Conservation (phyloP, 2,797 vertebrate genomes). For the Enteromius trimaculatus region DNA sequence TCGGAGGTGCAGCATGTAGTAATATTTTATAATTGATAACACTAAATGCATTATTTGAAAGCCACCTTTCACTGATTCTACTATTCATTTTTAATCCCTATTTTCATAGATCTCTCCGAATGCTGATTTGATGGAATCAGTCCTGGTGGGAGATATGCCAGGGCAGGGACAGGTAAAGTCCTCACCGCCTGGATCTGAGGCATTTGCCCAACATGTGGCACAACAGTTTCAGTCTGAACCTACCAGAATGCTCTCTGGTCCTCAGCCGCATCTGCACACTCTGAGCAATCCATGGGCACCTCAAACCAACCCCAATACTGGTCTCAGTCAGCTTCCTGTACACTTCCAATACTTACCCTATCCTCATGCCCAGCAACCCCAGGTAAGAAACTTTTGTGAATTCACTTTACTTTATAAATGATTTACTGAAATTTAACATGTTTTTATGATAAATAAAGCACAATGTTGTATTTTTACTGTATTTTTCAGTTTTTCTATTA, state of each 20-base stretch:
- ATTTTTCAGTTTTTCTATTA: constrained; percentile 15
- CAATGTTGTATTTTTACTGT: neutral
- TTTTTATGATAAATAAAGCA: neutral
- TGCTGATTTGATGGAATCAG: neutral
- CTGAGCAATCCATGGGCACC: constrained; percentile 38
- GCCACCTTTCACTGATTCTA: neutral
- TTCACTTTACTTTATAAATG: neutral
- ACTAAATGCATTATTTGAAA: neutral
- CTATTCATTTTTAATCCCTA: neutral
- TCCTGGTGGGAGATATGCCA: neutral
- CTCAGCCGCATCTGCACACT: constrained; percentile 48
- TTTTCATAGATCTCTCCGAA: neutral
- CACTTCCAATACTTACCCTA: constrained; percentile 16
- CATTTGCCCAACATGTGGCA: neutral
- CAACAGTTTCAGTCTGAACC: constrained; percentile 62
- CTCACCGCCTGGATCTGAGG: neutral
- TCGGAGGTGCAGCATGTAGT: neutral
- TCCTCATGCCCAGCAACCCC: neutral
- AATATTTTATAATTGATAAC: neutral
- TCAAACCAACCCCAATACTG: constrained; percentile 48
- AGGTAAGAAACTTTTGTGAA: neutral
- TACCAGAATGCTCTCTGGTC: constrained; percentile 53
- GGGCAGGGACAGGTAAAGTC: neutral
- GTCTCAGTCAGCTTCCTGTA: constrained; percentile 64
- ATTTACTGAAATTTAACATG: no score